These are phyloP conservation scores for Cephalotes varians DNA, from an alignment of 2,888 invertebrate genomes.

Conservation along the genomic window DNA sequence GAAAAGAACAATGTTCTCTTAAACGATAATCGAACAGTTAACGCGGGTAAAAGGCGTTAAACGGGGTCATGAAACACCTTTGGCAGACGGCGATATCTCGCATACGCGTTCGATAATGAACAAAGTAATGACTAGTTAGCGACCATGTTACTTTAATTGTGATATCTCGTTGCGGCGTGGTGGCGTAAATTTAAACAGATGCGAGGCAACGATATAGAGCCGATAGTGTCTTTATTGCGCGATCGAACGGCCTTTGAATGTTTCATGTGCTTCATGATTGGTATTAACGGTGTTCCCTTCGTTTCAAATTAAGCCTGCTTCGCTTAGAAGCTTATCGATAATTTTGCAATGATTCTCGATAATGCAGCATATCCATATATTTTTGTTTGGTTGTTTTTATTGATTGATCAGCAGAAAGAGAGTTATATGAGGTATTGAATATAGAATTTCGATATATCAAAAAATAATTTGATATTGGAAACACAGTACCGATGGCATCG, in stretches of 20 bases:
- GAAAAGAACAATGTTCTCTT: slow-evolving; percentile 15
- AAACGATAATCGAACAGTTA: slow-evolving; percentile 15
- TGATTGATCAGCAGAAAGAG: background rate
- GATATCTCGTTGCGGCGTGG: slow-evolving; percentile 27
- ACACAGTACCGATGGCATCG: background rate
- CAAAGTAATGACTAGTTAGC: slow-evolving; percentile 20
- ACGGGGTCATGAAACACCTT: slow-evolving; percentile 49
- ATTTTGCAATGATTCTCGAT: background rate
- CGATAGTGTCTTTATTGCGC: slow-evolving; percentile 22
- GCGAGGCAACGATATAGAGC: background rate
- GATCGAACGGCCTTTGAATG: background rate
- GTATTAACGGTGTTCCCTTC: background rate
- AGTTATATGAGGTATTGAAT: background rate
- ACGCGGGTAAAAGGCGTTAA: slow-evolving; percentile 17
- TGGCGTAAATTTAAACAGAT: slow-evolving; percentile 46
- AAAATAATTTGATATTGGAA: background rate
- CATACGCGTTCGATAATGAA: slow-evolving; percentile 37
- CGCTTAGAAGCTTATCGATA: background rate
- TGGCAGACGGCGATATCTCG: slow-evolving; percentile 11
- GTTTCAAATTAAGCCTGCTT: background rate
- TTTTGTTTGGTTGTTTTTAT: background rate
- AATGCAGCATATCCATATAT: background rate
- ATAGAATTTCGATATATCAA: background rate
- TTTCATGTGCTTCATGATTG: background rate
- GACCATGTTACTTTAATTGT: slow-evolving; percentile 32